phyloP scores from a whole-genome alignment of 2,797 vertebrate genomes.

The Eleutherodactylus coqui region DNA sequence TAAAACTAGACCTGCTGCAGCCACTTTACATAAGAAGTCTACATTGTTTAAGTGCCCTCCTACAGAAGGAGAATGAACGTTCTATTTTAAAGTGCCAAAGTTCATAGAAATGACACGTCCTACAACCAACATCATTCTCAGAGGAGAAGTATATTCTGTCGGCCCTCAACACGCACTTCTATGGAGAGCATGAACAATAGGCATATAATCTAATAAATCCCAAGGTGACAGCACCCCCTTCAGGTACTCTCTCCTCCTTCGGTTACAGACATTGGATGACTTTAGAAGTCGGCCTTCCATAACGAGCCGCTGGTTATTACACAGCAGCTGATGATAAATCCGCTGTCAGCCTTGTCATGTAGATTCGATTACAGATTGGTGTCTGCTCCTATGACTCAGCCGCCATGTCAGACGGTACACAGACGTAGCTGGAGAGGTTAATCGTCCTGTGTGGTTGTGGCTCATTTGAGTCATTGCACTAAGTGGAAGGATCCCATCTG shows the following conservation, averaged over 20 bases:
- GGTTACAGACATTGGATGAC: background rate
- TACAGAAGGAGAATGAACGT: too few relatives aligned
- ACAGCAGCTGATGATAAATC: background rate
- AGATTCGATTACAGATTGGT: background rate
- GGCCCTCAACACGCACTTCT: too few relatives aligned
- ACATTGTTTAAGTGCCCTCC: too few relatives aligned
- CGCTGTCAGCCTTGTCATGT: background rate
- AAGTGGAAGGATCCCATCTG: background rate
- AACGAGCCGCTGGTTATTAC: background rate
- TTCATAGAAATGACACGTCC: background rate
- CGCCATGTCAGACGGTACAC: background rate
- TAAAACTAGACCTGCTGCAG: too few relatives aligned
- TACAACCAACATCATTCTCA: background rate
- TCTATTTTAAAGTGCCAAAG: too few relatives aligned
- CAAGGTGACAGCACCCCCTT: background rate
- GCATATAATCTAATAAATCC: background rate
- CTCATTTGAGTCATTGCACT: conserved; percentile 12
- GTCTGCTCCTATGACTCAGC: conserved; percentile 6
- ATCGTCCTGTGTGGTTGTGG: conserved; percentile 6
- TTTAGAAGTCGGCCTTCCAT: background rate
- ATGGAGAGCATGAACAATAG: too few relatives aligned
- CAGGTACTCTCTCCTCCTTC: background rate
- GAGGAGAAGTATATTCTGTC: background rate
- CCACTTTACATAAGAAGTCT: too few relatives aligned
- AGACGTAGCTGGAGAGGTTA: background rate